Evolutionary conservation across 1,140 invertebrate species (phyloP), one percentile per base, ranked within the genome.

Genomic region (Calycopis cecrops): DNA sequence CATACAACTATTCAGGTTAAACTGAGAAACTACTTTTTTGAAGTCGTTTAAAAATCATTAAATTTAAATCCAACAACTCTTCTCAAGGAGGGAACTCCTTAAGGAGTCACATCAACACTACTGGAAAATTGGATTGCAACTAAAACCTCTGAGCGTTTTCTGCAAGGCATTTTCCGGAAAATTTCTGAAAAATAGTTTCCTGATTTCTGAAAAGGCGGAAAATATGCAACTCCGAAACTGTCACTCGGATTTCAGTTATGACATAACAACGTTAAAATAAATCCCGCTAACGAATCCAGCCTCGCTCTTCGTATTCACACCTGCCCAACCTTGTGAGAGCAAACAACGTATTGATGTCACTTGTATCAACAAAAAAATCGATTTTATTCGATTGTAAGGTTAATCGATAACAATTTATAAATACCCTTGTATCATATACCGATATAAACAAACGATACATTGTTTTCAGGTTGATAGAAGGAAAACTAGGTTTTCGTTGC

Each of bases 351-450:
- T 50, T 35, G 48, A 50, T 50, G 34, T 50, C 48, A 35, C 21
- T 28, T 28, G 21, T 28, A 28, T 28, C 21, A 50, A 50, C 33
- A 50, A 33, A 50, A 35, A 50, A 50, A 50, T 50, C 48, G 48
- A 50, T 50, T 50, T 17, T 33, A 50, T 50, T 50, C 34, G 9
- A 44, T 53, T 42, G 42, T 44, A 28, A 40, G 42, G 52, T 53
- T 53, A 33, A 28, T 44, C 38, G 38, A 33, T 53, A 52, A 3
- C 21, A 21, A 52, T 38, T 52, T 17, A 38, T 34, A 33, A 34
- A 49, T 53, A 53, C 51, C 51, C 51, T 53, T 53, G 51, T 53
- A 40, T 53, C 52, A 44, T 42, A 44, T 53, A 53, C 38, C 33
- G 33, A 42, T 47, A 42, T 40, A 17, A 53, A 50, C 48, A 50